Evolutionary conservation across 1,140 invertebrate genomes (phyloP).

Genomic region (Drosophila rufa): DNA sequence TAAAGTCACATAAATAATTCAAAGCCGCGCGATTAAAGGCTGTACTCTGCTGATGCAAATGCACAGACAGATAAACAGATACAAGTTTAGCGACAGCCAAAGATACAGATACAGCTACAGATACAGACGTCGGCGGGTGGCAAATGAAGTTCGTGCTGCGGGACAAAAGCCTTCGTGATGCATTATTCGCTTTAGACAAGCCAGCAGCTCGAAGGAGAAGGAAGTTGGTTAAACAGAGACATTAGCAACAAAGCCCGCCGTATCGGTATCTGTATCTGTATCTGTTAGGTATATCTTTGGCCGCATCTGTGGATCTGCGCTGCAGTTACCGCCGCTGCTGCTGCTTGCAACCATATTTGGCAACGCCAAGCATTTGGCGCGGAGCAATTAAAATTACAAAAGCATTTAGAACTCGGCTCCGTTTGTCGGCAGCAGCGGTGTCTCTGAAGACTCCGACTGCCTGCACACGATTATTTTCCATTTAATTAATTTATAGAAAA

Average conservation of each 20-base stretch:
- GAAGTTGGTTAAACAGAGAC: slow-evolving; percentile 40
- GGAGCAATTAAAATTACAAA: slow-evolving; percentile 80
- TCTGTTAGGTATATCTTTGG: not conserved
- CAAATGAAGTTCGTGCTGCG: slow-evolving; percentile 35
- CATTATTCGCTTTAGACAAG: slow-evolving; percentile 21
- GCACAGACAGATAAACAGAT: slow-evolving; percentile 15
- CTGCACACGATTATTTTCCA: slow-evolving; percentile 78
- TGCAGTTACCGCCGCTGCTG: slow-evolving; percentile 29
- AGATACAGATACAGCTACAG: slow-evolving; percentile 14
- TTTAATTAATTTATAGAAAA: slow-evolving; percentile 80
- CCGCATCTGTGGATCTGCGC: slow-evolving; percentile 14
- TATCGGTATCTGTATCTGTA: slow-evolving; percentile 2
- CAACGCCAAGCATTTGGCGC: slow-evolving; percentile 62
- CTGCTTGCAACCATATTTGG: slow-evolving; percentile 57
- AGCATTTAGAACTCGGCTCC: slow-evolving; percentile 71
- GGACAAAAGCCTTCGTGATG: slow-evolving; percentile 29
- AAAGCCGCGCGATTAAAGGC: slow-evolving; percentile 42
- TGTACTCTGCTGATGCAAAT: slow-evolving; percentile 28
- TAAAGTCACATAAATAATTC: slow-evolving; percentile 46
- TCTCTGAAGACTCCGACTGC: slow-evolving; percentile 61
- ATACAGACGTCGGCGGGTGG: slow-evolving; percentile 19
- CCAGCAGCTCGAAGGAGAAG: not conserved
- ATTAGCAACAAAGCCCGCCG: slow-evolving; percentile 32
- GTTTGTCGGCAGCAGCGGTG: slow-evolving; percentile 66
- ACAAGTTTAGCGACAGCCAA: slow-evolving; percentile 26